Base-by-base conservation (phyloP, 2,797 vertebrate species). In the Chelon auratus region DNA sequence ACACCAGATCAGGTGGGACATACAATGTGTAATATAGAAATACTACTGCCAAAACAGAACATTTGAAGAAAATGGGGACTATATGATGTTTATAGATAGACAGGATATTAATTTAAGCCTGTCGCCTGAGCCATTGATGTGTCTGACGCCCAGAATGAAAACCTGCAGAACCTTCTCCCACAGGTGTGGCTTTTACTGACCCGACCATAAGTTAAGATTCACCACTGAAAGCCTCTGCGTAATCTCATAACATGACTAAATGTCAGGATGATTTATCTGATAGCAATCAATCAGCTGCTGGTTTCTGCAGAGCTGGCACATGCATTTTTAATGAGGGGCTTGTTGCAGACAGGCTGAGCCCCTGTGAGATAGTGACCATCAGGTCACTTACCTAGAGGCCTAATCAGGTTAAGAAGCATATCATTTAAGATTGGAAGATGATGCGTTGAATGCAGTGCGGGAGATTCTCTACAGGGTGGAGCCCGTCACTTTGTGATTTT, bases 1-100 rank as follows among this genome's bases (percentile, higher is more conserved):
- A 97, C 18, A 95, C 96, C 65, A 95, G 96, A 93, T 95, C 96
- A 78, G 97, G 96, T 97, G 91, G 93, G 86, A 22, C 37, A 2
- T 30, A 43, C 17, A 43, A 6, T 43, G 14, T 43, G 4, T 4
- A 43, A 17, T 15, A 42, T 42, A 14, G 13, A 14, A 9, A 15
- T 26, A 26, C 24, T 6, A 33, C 30, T 43, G 5, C 13, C 13
- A 42, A 33, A 17, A 36, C n/a, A 0, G 5, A 52, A 54, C 10
- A 2, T 42, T 30, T 12, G 1, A 1, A 53, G 5, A n/a, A 2
- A 30, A 22, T 15, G 7, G 1, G n/a, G 6, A 18, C 37, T 13
- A 0, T 0, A 9, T 37, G 2, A 18, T 55, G 18, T 40, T 60
- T 60, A 8, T 57, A 40, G 15, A 13, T 1, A 22, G 1, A 5